A percentile compares a stretch with the other conserved stretches of the same genome.
These are phyloP conservation scores for Rallus limicola DNA, from an alignment of 2,113 vertebrate species.

Conservation along the genomic window DNA sequence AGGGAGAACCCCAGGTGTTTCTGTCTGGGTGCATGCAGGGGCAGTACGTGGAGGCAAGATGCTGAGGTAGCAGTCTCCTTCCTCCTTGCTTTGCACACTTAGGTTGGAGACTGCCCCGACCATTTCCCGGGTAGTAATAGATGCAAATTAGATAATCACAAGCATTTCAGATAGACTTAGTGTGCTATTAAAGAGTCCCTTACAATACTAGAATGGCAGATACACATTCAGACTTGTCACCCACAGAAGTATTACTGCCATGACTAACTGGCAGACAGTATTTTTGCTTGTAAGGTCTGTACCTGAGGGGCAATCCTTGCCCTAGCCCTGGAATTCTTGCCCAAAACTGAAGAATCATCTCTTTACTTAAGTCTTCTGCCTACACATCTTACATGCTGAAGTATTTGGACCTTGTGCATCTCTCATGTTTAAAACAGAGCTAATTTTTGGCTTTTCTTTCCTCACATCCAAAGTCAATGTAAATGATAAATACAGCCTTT, in stretches of 20 bases:
- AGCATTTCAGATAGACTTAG: neutral
- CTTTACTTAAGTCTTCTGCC: neutral
- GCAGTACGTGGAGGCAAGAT: accelerated
- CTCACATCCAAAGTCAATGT: neutral
- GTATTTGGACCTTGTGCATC: neutral
- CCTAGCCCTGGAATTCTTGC: neutral
- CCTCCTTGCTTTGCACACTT: neutral
- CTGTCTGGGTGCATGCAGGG: neutral
- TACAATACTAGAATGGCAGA: neutral
- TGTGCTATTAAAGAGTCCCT: neutral
- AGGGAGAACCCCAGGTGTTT: neutral
- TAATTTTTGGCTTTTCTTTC: neutral
- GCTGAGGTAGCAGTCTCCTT: neutral
- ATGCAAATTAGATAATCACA: neutral
- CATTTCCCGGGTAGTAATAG: neutral
- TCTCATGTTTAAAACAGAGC: neutral
- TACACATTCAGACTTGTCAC: neutral
- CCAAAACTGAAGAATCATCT: neutral
- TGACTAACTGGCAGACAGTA: neutral
- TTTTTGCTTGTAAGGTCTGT: neutral
- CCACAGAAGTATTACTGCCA: neutral
- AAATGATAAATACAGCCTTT: neutral
- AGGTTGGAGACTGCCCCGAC: neutral
- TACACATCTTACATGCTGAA: neutral
- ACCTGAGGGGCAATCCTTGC: neutral